Base-by-base conservation (phyloP, 1,140 invertebrate genomes). In the Homalodisca vitripennis region DNA sequence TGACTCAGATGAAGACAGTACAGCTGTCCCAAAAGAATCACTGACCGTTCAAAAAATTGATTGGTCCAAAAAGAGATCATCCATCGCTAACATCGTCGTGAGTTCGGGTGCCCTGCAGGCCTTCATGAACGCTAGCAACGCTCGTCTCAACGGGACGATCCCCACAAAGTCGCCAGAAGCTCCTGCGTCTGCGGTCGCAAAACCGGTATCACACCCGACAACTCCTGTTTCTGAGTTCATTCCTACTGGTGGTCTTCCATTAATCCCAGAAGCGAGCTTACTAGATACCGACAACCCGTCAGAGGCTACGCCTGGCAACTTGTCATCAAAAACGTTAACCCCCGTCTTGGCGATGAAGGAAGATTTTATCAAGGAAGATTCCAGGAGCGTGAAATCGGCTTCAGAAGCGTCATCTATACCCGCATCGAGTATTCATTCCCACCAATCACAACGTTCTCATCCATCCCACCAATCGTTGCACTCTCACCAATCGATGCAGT, bases 1-100 rank as follows among this genome's bases (percentile, higher is more conserved):
- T 79, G 95, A 98, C 72, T 98, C 95, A 0, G 96, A 98, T 79
- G 95, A 98, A 55, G 92, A 94, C 32, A 92, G 90, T 70, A 84
- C 84, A 0, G 72, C 77, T 24, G 84, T 85, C 60, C 85, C 87
- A 74, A 84, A 84, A 2, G 85, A 84, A 68, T 83, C 84, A 29
- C 71, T 84, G 46, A n/a, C 68, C 10, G n/a, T 20, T 48, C 27
- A 70, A 22, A 41, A 46, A 24, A 24, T 66, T 26, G 63, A 41
- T n/a, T 60, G 55, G 55, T 12, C 41, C 22, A 3, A 29, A 41
- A 66, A 66, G 22, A 2, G 63, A 14, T 47, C 32, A 14, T 46
- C 32, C 2, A 66, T 66, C 10, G 63, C 41, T 2, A 87, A 85
- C 24, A 70, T 70, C 34, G 65, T 70, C 17, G 71, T 57, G 26